Base-by-base conservation (phyloP, 2,888 invertebrate species). In the Clivina fossor region DNA sequence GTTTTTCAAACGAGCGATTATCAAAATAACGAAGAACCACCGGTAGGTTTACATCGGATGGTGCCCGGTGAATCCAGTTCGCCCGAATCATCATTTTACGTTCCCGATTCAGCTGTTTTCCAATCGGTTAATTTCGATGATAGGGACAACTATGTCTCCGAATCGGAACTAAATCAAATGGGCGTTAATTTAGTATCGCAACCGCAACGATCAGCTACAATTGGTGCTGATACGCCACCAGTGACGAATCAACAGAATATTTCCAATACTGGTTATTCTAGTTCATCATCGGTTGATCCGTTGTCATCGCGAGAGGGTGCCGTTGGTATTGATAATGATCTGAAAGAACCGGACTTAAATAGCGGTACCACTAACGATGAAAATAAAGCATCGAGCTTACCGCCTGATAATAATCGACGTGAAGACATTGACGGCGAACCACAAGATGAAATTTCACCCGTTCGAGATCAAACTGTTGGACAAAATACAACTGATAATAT, bases 31-130 rank as follows among this genome's bases (percentile, higher is more conserved):
- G 60, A 57, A 50, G 71, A 69, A 44, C 74, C 80, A 22, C 81
- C 80, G 0, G 74, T 78, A 32, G 82, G 80, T 1, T 69, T 82
- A 9, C 80, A 78, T 54, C 75, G 84, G 46, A 81, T 83, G 81
- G 78, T 83, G 9, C 82, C 82, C 0, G 83, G 83, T 0, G 82
- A 82, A 66, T 78, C 81, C 0, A 80, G 80, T 64, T 77, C 78
- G 3, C 71, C 71, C 1, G 70, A 72, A 61, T 63, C 65, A 3
- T 61, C 63, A 1, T 37, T 28, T 18, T 56, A 47, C 15, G 37
- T 38, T 13, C 47, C 49, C 13, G 57, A 59, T 11, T 35, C 41
- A 1, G 24, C 24, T 8, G 56, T 38, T 13, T 59, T 38, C 19
- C 58, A 47, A 53, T 26, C 40, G 4, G 43, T 19, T 9, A 43